Evolutionary conservation across 2,797 vertebrate genomes (phyloP), one percentile per base, ranked within the genome.

Genomic region (Melopsittacus undulatus): DNA sequence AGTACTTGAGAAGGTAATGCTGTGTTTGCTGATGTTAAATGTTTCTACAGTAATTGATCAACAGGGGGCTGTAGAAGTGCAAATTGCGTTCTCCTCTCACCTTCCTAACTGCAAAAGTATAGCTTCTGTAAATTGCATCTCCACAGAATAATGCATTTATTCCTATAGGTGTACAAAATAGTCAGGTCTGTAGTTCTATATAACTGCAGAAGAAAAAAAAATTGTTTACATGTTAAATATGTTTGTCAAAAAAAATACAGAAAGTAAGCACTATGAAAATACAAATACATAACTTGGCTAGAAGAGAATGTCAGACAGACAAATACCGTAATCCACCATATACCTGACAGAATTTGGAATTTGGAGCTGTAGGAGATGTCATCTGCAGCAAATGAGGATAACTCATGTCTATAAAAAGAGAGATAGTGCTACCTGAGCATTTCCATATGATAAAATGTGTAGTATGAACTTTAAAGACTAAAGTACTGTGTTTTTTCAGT

Each of bases 61-160:
- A 92, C 61, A 94, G 90, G 45, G 89, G 93, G 86, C 83, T 24
- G 10, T 74, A 84, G 56, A 34, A 34, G 20, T 88, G 85, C 73
- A 83, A 93, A 77, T 54, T 80, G 76, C 48, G 52, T 52, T 66
- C 51, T 92, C 56, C 56, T 63, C 64, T 83, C 18, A 14, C 24
- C 34, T 84, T 89, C 10, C 56, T 42, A 75, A 32, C 20, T 76
- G 61, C 56, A 89, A 75, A 91, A 90, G 64, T 59, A n/a, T 54
- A 57, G 72, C 61, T 87, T 91, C 43, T 59, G 36, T 56, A 34
- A 74, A 77, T 46, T 52, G 8, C 42, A 29, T 48, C 48, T 86
- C 43, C 52, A 49, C 24, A n/a, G 26, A 48, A 70, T 13, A 15
- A 9, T 76, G 16, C 81, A 19, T 68, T 72, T 89, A 26, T 9